These are phyloP conservation scores for Diplogasteroides magnus DNA, from an alignment of 1,140 invertebrate species.

Conservation along the genomic window DNA sequence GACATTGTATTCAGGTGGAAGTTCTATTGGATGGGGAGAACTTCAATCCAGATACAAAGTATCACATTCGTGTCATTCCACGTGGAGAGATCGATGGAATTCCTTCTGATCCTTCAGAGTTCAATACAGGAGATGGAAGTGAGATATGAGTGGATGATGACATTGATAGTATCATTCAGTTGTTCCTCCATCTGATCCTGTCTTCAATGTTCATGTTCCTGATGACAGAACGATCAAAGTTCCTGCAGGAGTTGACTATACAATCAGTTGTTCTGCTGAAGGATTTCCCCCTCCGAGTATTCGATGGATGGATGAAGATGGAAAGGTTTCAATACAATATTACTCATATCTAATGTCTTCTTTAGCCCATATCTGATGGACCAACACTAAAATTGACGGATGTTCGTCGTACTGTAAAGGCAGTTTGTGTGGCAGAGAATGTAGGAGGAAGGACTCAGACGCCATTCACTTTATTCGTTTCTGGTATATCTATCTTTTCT, in stretches of 20 bases:
- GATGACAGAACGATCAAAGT: slow-evolving; percentile 45
- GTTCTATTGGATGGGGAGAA: slow-evolving; percentile 50
- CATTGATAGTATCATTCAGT: slow-evolving; percentile 34
- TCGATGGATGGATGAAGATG: slow-evolving; percentile 47
- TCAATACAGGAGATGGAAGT: slow-evolving; percentile 45
- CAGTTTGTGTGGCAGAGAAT: slow-evolving; percentile 51
- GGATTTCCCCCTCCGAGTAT: slow-evolving; percentile 46
- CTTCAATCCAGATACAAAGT: slow-evolving; percentile 54
- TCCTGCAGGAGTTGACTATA: slow-evolving; percentile 52
- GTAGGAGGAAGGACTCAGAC: slow-evolving; percentile 42
- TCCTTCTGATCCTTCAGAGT: slow-evolving; percentile 37
- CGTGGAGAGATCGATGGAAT: slow-evolving; percentile 45
- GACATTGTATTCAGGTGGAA: slow-evolving; percentile 15
- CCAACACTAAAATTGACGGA: slow-evolving; percentile 40
- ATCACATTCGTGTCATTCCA: slow-evolving; percentile 46
- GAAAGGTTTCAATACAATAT: slow-evolving; percentile 44
- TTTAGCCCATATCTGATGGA: slow-evolving; percentile 44
- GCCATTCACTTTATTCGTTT: slow-evolving; percentile 47
- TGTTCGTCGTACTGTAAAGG: slow-evolving; percentile 40
- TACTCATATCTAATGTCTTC: slow-evolving; percentile 9
- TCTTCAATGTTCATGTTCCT: slow-evolving; percentile 49
- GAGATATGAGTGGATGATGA: slow-evolving; percentile 1
- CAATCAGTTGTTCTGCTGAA: slow-evolving; percentile 47
- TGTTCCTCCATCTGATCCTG: slow-evolving; percentile 45
- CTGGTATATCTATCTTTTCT: slow-evolving; percentile 29